Conservation (phyloP, 2,113 vertebrate species). For the Bambusicola thoracicus region DNA sequence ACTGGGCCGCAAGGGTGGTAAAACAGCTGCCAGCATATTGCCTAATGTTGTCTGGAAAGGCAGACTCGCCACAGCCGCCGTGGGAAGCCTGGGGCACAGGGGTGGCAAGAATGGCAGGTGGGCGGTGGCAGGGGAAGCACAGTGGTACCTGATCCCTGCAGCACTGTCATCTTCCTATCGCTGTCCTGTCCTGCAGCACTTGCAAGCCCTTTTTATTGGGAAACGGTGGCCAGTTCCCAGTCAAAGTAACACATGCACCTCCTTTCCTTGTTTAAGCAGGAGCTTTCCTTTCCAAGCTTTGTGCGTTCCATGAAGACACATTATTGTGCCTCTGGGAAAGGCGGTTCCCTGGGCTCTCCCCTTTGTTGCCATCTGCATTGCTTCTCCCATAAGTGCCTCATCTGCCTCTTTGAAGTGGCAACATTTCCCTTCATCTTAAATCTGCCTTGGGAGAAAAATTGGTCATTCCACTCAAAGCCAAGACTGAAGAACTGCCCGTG, state of each 20-base stretch:
- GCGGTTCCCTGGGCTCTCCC: not conserved
- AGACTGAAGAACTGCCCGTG: not conserved
- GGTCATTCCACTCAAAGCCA: not conserved
- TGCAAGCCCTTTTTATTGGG: not conserved
- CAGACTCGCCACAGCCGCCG: fast-evolving
- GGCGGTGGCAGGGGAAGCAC: not conserved
- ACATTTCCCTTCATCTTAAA: not conserved
- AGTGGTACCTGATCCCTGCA: not conserved
- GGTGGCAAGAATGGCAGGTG: not conserved
- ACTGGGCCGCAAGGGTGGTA: not conserved
- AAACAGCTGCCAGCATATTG: not conserved
- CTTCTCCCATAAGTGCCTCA: not conserved
- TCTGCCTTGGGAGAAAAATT: not conserved
- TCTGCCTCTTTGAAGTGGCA: not conserved
- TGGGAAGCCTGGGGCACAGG: fast-evolving
- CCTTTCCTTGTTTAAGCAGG: not conserved
- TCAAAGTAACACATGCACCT: not conserved
- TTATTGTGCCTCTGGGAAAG: not conserved
- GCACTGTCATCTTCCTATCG: not conserved
- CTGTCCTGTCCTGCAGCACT: not conserved
- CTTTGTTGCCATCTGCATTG: not conserved
- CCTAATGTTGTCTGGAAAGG: not conserved
- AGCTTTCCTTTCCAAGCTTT: conserved; percentile 2
- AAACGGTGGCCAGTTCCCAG: not conserved
- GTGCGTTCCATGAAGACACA: not conserved